Conservation (phyloP, 2,888 invertebrate species). For the Torymus tubicola region DNA sequence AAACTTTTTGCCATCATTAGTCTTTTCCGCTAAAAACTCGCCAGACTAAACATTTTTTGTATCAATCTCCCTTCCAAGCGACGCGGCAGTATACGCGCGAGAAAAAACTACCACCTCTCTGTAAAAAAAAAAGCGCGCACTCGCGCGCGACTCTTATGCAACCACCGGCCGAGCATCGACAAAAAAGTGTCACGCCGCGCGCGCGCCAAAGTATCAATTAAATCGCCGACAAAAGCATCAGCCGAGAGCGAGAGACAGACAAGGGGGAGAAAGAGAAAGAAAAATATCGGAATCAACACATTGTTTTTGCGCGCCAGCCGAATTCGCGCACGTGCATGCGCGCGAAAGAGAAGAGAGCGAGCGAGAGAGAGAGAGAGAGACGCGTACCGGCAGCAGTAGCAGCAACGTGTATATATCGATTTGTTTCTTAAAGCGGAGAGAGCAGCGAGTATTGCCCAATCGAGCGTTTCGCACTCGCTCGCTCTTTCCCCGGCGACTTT, state of each 20-base stretch:
- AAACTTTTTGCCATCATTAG: no score
- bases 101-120: no score
- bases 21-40: no score
- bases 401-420: slow-evolving; percentile 37
- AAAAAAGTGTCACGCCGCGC: slow-evolving; percentile 6
- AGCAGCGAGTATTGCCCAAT: slow-evolving; percentile 33
- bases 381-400: neutral
- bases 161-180: neutral
- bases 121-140: no score
- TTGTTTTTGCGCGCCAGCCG: slow-evolving; percentile 27
- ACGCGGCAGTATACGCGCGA: no score
- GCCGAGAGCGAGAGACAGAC: neutral
- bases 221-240: slow-evolving; percentile 26
- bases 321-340: neutral
- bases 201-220: slow-evolving; percentile 29
- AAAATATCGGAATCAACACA: slow-evolving; percentile 36
- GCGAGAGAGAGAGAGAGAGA: no score
- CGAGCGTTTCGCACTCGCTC: slow-evolving; percentile 34
- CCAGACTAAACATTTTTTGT: no score
- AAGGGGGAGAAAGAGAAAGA: neutral
- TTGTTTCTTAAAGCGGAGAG: slow-evolving; percentile 37
- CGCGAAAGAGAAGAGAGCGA: neutral
- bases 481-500: slow-evolving; percentile 16
- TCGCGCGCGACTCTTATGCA: no score
- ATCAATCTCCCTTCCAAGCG: no score